Conservation (phyloP, 2,797 vertebrate genomes). For the Muraenolepis orangiensis region DNA sequence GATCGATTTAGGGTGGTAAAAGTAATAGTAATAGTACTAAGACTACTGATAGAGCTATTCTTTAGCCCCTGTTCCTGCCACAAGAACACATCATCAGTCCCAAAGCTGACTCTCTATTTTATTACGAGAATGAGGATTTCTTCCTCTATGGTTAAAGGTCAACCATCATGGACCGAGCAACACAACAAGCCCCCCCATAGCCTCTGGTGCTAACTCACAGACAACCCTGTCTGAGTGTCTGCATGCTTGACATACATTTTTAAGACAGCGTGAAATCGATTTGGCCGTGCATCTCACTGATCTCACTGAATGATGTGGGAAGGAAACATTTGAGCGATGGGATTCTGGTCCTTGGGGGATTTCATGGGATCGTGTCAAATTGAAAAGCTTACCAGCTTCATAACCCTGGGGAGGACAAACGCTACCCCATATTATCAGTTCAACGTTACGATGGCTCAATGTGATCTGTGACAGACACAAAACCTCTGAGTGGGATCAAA, state of each 20-base stretch:
- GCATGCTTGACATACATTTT: background rate
- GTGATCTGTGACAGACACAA: background rate
- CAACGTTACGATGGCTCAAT: background rate
- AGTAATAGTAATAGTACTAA: too few relatives aligned
- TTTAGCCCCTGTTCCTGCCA: too few relatives aligned
- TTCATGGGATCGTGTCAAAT: background rate
- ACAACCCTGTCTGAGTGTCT: background rate
- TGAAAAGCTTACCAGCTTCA: slow-evolving; percentile 1
- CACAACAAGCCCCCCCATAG: background rate
- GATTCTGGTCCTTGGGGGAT: background rate
- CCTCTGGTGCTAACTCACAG: background rate
- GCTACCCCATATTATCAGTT: background rate
- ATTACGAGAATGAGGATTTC: too few relatives aligned
- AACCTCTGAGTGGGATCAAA: background rate
- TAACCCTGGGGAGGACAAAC: background rate
- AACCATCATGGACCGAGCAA: background rate
- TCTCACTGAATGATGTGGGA: background rate
- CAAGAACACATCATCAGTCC: too few relatives aligned
- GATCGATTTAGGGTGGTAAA: too few relatives aligned
- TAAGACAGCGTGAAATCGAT: background rate
- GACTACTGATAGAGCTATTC: too few relatives aligned
- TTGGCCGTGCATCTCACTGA: background rate
- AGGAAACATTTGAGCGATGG: background rate
- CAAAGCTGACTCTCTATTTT: too few relatives aligned
- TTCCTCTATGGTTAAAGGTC: background rate